These are phyloP conservation scores for Allolobophora icterica DNA, from an alignment of 2,888 invertebrate genomes.

Conservation along the genomic window DNA sequence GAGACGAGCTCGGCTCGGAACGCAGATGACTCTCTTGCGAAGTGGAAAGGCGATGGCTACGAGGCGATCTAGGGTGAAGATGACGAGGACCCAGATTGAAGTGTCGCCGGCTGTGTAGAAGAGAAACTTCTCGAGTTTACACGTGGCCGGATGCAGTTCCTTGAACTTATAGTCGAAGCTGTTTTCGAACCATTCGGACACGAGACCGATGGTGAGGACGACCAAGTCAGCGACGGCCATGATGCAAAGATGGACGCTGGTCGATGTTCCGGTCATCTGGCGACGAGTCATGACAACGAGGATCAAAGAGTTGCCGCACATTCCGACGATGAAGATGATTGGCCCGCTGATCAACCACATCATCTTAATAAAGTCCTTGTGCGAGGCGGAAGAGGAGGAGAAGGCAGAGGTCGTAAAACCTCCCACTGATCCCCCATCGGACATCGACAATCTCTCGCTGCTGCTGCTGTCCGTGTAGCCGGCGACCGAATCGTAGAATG, in stretches of 20 bases:
- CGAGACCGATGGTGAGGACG: slow-evolving; percentile 48
- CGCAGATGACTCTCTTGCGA: slow-evolving; percentile 52
- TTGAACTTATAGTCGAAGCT: slow-evolving; percentile 40
- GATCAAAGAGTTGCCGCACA: slow-evolving; percentile 48
- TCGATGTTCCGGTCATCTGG: slow-evolving; percentile 48
- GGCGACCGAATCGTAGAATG: neutral
- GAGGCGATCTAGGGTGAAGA: slow-evolving; percentile 58
- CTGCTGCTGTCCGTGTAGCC: neutral
- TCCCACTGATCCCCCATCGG: neutral
- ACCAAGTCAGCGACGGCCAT: slow-evolving; percentile 49
- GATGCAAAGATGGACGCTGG: slow-evolving; percentile 47
- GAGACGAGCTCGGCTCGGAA: slow-evolving; percentile 49
- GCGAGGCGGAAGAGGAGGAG: neutral
- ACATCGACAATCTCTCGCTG: neutral
- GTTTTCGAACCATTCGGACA: slow-evolving; percentile 50
- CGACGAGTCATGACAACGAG: slow-evolving; percentile 47
- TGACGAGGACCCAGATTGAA: slow-evolving; percentile 58
- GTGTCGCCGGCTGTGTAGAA: slow-evolving; percentile 53
- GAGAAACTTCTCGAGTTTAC: slow-evolving; percentile 48
- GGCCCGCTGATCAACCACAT: slow-evolving; percentile 48
- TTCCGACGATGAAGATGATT: slow-evolving; percentile 47
- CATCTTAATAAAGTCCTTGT: neutral
- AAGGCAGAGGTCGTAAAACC: neutral
- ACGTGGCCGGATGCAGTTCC: slow-evolving; percentile 45
- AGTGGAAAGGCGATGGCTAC: slow-evolving; percentile 56